Percentiles rank a stretch among this genome's conserved stretches.
These are phyloP conservation scores for Ceryle rudis DNA, from an alignment of 2,797 vertebrate species.

Conservation along the genomic window DNA sequence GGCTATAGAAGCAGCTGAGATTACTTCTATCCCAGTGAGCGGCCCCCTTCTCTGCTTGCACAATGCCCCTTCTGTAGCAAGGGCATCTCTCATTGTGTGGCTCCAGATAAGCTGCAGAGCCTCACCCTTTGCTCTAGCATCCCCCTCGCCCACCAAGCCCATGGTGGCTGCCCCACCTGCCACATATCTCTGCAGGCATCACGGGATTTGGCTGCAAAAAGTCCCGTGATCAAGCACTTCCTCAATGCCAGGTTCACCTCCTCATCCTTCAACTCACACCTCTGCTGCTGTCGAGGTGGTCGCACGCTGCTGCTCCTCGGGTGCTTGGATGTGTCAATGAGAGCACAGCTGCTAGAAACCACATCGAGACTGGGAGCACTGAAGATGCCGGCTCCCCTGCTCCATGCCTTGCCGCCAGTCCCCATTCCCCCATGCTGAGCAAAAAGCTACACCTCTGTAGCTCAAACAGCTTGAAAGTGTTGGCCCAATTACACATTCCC, in stretches of 20 bases:
- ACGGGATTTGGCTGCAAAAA: neutral
- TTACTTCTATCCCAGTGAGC: neutral
- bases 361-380: neutral
- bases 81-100: slow-evolving; percentile 15
- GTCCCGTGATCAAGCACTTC: neutral
- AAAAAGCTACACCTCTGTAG: neutral
- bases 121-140: neutral
- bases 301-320: fast-evolving
- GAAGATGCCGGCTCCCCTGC: neutral
- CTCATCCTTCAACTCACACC: fast-evolving
- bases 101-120: slow-evolving; percentile 11
- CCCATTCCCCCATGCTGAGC: fast-evolving
- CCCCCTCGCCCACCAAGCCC: neutral
- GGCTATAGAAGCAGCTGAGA: neutral
- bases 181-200: neutral
- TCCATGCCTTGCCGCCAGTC: fast-evolving
- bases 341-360: neutral
- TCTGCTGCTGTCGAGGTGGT: fast-evolving
- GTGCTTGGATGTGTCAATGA: fast-evolving
- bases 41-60: neutral
- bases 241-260: neutral
- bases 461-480: neutral
- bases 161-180: fast-evolving
- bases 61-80: neutral
- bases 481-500: neutral